Conservation (phyloP, 2,888 invertebrate genomes). For the Phragmatobia fuliginosa region DNA sequence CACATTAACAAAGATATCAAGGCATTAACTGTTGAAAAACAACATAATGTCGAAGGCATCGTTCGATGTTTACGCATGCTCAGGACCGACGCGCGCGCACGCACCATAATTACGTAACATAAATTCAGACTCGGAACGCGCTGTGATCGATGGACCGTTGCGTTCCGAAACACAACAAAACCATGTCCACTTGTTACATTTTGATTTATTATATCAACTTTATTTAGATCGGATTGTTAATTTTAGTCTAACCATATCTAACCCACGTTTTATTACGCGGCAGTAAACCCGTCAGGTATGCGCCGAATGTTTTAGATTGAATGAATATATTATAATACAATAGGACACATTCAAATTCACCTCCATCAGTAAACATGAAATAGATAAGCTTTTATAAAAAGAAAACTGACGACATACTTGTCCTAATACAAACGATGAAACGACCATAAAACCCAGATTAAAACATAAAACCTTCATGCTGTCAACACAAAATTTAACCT, state of each 20-base stretch:
- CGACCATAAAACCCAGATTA: conserved; percentile 80
- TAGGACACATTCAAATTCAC: conserved; percentile 56
- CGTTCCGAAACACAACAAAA: conserved; percentile 69
- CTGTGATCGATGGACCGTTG: conserved; percentile 78
- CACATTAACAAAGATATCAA: conserved; percentile 73
- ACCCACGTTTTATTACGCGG: conserved; percentile 55
- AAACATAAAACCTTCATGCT: conserved; percentile 84
- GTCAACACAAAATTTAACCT: conserved; percentile 84
- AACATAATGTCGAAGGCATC: conserved; percentile 67
- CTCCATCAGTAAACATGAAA: conserved; percentile 66
- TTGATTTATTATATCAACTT: conserved; percentile 71
- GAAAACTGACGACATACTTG: conserved; percentile 59
- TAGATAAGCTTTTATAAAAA: conserved; percentile 67
- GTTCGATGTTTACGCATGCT: conserved; percentile 40
- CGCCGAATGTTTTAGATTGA: conserved; percentile 51
- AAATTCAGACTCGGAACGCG: conserved; percentile 75
- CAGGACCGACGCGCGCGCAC: conserved; percentile 56
- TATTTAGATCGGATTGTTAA: conserved; percentile 64
- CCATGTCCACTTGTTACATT: conserved; percentile 71
- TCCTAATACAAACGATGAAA: conserved; percentile 73
- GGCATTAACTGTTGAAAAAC: conserved; percentile 69
- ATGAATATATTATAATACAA: conserved; percentile 58
- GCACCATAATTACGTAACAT: conserved; percentile 81
- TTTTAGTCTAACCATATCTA: conserved; percentile 54
- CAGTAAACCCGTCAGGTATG: conserved; percentile 46